Conservation (phyloP, 2,888 invertebrate genomes). For the Cybosia mesomella region DNA sequence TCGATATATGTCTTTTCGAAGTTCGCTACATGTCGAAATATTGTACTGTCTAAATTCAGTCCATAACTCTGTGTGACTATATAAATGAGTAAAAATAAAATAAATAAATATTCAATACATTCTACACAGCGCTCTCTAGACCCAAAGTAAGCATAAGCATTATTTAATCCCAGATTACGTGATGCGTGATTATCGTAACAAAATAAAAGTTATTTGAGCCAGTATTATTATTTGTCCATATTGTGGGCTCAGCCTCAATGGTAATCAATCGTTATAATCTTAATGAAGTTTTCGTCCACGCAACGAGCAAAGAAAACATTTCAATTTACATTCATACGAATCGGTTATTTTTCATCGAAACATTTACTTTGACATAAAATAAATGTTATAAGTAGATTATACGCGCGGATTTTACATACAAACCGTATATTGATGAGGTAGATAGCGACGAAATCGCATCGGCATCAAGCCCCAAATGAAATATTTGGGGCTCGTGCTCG, state of each 20-base stretch:
- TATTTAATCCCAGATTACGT: not conserved
- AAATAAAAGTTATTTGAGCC: not conserved
- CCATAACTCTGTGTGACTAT: too few species aligned
- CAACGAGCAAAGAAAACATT: conserved; percentile 1
- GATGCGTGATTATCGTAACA: not conserved
- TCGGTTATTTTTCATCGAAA: not conserved
- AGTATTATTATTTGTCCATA: conserved; percentile 2
- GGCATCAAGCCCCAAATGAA: too few species aligned
- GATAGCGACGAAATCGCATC: too few species aligned
- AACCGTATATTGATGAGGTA: too few species aligned
- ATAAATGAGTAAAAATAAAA: too few species aligned
- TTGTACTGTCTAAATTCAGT: too few species aligned
- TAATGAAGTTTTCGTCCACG: conserved; percentile 2
- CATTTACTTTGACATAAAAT: not conserved
- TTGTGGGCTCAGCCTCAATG: not conserved
- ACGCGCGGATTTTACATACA: not conserved
- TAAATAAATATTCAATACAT: too few species aligned
- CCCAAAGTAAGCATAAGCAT: too few species aligned
- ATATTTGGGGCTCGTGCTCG: too few species aligned
- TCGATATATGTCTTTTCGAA: too few species aligned
- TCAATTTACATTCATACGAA: not conserved
- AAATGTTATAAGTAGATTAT: not conserved
- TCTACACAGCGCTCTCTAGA: too few species aligned
- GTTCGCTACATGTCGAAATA: too few species aligned
- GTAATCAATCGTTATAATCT: conserved; percentile 12